Percentiles rank a stretch among this genome's conserved stretches.
phyloP scores from a whole-genome alignment of 1,140 invertebrate species.

The Drosophila pseudoobscura region DNA sequence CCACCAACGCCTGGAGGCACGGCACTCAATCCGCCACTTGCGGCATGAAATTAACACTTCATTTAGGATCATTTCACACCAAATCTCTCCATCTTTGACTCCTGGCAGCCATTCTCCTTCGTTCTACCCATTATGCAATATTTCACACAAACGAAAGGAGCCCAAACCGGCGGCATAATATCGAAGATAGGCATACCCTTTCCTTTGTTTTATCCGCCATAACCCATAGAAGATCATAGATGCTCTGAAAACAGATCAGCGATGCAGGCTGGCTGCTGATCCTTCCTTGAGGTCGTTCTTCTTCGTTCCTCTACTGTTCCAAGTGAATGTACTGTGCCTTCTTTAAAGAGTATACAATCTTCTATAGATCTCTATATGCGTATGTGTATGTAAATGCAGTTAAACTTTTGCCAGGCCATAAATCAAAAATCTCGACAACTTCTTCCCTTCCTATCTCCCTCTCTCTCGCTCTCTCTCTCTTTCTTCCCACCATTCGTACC shows the following conservation, averaged over 20 bases:
- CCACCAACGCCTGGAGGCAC: neutral
- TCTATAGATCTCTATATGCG: constrained; percentile 19
- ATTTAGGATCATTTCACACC: constrained; percentile 72
- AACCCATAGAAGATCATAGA: too few relatives aligned
- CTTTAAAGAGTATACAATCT: constrained; percentile 18
- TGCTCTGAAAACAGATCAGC: too few relatives aligned
- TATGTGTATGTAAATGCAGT: constrained; percentile 31
- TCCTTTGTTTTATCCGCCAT: too few relatives aligned
- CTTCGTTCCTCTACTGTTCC: neutral
- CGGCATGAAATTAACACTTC: constrained; percentile 66
- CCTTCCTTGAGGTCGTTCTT: too few relatives aligned
- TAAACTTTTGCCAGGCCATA: constrained; percentile 48
- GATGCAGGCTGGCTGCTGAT: too few relatives aligned
- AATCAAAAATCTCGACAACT: constrained; percentile 71
- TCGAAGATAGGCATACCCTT: constrained; percentile 2
- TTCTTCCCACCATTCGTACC: neutral
- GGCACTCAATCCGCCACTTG: constrained; percentile 10
- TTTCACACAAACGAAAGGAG: neutral
- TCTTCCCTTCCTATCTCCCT: neutral
- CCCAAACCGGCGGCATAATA: neutral
- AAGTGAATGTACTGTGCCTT: constrained; percentile 37
- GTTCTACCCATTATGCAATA: constrained; percentile 39
- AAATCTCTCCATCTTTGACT: constrained; percentile 28
- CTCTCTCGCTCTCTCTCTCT: too few relatives aligned
- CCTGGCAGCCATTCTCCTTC: neutral